These are phyloP conservation scores for Virgularia gustaviana DNA, from an alignment of 92 coral and sea anemone genomes.

Conservation along the genomic window DNA sequence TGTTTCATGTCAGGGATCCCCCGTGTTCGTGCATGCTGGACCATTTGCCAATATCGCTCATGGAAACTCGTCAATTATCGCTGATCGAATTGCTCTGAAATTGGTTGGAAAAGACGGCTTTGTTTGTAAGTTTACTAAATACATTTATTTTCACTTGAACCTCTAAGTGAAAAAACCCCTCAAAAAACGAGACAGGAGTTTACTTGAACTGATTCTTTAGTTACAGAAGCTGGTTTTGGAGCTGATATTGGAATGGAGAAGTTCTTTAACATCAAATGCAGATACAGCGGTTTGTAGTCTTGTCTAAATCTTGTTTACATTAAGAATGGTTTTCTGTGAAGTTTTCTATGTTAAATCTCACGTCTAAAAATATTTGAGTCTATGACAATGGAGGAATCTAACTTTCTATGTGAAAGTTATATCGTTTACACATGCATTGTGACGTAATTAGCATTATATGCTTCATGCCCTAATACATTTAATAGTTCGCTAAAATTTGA, in stretches of 20 bases:
- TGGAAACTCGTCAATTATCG: slow-evolving; percentile 94
- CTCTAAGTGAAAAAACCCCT: neutral
- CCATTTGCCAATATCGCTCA: slow-evolving; percentile 99
- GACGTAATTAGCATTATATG: no score
- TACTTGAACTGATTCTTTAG: slow-evolving; percentile 38
- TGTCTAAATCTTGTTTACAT: no score
- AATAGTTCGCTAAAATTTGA: no score
- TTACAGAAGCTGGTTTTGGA: slow-evolving; percentile 96
- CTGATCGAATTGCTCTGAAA: slow-evolving; percentile 90
- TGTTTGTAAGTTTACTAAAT: slow-evolving; percentile 70
- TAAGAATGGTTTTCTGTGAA: no score
- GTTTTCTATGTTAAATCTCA: no score
- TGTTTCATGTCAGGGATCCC: slow-evolving; percentile 69
- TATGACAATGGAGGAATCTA: neutral
- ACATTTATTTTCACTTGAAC: neutral
- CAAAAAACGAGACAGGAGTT: neutral
- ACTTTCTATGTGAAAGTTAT: neutral
- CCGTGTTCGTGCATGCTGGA: slow-evolving; percentile 98
- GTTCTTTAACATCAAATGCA: slow-evolving; percentile 93
- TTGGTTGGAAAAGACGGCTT: slow-evolving; percentile 92
- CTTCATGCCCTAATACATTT: no score
- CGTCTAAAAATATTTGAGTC: no score
- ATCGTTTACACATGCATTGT: no score
- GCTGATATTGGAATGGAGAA: slow-evolving; percentile 99
- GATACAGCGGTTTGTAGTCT: slow-evolving; percentile 81